These are phyloP conservation scores for Jacana jacana DNA, from an alignment of 2,113 vertebrate genomes.

Conservation along the genomic window DNA sequence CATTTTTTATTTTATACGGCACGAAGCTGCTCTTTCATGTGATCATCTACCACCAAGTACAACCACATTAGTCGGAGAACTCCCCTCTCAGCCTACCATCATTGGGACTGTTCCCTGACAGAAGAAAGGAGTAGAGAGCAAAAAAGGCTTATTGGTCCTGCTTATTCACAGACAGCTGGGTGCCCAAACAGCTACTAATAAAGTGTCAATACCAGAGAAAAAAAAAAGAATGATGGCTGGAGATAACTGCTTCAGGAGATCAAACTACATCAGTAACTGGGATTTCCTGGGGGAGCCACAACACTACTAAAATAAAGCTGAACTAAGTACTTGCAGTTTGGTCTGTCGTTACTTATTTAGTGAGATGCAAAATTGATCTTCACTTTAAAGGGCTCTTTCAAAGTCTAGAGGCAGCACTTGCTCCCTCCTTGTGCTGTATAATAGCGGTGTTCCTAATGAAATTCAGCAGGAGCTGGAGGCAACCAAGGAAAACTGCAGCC, in stretches of 20 bases:
- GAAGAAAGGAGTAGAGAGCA: not conserved
- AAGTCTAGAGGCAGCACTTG: not conserved
- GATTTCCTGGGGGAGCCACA: not conserved
- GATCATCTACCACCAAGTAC: not conserved
- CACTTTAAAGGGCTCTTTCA: slow-evolving; percentile 34
- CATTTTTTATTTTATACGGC: not conserved
- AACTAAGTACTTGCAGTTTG: slow-evolving; percentile 42
- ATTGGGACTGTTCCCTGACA: not conserved
- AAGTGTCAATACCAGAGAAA: not conserved
- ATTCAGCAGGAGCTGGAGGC: slow-evolving; percentile 13
- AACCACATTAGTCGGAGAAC: not conserved
- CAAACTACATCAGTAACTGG: not conserved
- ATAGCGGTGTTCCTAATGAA: slow-evolving; percentile 39
- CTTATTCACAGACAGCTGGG: not conserved
- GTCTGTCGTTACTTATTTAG: slow-evolving; percentile 53
- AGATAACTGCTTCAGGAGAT: not conserved
- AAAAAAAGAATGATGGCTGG: not conserved
- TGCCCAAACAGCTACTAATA: slow-evolving; percentile 32
- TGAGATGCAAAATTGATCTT: slow-evolving; percentile 54
- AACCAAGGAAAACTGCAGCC: not conserved
- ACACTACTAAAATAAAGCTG: slow-evolving; percentile 40
- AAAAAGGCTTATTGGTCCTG: not conserved
- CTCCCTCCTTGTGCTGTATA: not conserved
- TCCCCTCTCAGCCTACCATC: not conserved
- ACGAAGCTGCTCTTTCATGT: not conserved